These are phyloP conservation scores for Blennius ocellaris DNA, from an alignment of 2,113 vertebrate species.

Conservation along the genomic window DNA sequence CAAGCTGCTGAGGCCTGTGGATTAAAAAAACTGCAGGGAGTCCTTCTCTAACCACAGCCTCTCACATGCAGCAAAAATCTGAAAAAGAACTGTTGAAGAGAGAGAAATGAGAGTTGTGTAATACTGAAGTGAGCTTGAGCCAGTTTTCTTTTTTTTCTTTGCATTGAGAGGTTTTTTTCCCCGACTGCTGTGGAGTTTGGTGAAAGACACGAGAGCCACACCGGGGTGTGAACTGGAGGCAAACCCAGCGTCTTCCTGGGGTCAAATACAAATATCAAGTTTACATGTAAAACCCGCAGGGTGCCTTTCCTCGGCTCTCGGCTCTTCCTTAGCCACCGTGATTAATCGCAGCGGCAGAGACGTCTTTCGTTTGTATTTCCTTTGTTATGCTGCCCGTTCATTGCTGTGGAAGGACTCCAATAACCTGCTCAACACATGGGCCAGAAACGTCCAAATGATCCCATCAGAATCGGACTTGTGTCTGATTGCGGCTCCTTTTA, in stretches of 20 bases:
- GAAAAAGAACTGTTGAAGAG: neutral
- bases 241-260: neutral
- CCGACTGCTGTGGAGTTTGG: slow-evolving; percentile 14
- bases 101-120: slow-evolving; percentile 32
- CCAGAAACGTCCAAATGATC: slow-evolving; percentile 10
- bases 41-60: too few species aligned
- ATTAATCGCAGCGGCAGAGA: slow-evolving; percentile 13
- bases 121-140: slow-evolving; percentile 32
- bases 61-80: neutral
- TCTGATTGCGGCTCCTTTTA: neutral
- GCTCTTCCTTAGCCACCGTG: neutral
- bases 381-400: slow-evolving; percentile 6
- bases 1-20: too few species aligned
- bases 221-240: slow-evolving; percentile 5
- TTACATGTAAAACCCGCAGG: neutral
- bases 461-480: neutral
- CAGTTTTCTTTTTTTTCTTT: slow-evolving; percentile 11
- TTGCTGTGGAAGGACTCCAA: slow-evolving; percentile 46
- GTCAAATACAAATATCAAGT: neutral
- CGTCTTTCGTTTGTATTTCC: neutral
- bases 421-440: slow-evolving; percentile 63
- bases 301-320: slow-evolving; percentile 9
- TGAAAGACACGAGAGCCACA: slow-evolving; percentile 11
- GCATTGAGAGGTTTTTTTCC: slow-evolving; percentile 41
- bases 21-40: too few species aligned